Conservation (phyloP, 2,797 vertebrate species). For the Cacajao melanocephalus region DNA sequence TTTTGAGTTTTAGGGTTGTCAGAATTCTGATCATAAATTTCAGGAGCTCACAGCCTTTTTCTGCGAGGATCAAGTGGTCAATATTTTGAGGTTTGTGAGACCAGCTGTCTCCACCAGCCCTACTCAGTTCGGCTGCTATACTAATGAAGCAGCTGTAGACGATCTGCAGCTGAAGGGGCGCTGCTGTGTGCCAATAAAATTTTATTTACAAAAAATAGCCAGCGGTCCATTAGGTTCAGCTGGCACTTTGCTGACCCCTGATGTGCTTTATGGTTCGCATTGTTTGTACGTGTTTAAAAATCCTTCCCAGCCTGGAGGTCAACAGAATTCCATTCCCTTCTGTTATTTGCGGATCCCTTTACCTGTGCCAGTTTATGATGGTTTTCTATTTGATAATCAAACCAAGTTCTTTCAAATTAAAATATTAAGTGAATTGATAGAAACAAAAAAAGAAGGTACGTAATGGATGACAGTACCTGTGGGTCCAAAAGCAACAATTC, state of each 20-base stretch:
- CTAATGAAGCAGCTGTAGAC: fast-evolving
- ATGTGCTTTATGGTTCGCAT: fast-evolving
- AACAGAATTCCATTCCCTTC: fast-evolving
- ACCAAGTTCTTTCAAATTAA: neutral
- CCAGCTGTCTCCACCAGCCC: fast-evolving
- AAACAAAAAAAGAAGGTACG: too few relatives aligned
- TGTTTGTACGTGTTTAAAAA: neutral
- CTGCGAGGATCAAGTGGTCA: neutral
- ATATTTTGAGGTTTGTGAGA: fast-evolving
- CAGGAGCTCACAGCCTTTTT: fast-evolving
- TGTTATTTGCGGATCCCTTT: fast-evolving
- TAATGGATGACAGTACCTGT: fast-evolving
- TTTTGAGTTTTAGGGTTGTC: neutral
- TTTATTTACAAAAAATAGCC: neutral
- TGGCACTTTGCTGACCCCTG: neutral
- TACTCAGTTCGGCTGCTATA: fast-evolving
- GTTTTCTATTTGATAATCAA: neutral
- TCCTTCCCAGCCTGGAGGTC: neutral
- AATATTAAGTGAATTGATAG: neutral
- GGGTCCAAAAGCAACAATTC: neutral
- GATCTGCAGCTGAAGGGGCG: fast-evolving
- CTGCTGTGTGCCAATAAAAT: fast-evolving
- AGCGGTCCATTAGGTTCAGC: fast-evolving
- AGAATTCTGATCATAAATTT: fast-evolving
- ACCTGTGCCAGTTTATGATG: fast-evolving